Evolutionary conservation across 2,888 invertebrate species (phyloP).

Genomic region (Rhagium mordax): DNA sequence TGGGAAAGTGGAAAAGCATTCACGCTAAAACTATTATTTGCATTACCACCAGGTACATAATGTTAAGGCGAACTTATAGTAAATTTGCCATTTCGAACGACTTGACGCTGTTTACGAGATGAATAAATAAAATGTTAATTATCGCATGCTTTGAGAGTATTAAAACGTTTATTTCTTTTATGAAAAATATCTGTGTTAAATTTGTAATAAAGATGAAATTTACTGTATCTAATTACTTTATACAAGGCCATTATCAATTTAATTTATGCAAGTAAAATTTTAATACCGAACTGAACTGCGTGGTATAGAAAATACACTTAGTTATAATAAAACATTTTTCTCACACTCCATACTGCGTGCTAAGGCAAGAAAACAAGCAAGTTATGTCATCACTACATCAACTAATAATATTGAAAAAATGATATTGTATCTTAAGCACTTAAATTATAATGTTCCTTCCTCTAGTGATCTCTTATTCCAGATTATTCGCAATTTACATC

Average conservation of each 20-base stretch:
- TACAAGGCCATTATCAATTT: neutral
- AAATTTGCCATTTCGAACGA: neutral
- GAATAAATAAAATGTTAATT: slow-evolving; percentile 11
- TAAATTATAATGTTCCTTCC: no score
- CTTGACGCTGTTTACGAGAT: neutral
- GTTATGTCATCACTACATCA: no score
- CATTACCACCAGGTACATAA: neutral
- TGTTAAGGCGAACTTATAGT: neutral
- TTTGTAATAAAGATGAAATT: slow-evolving; percentile 16
- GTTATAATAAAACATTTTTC: no score
- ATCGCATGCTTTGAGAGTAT: slow-evolving; percentile 6
- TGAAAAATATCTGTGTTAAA: slow-evolving; percentile 1
- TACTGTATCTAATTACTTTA: neutral
- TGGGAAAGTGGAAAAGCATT: slow-evolving; percentile 31
- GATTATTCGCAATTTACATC: no score
- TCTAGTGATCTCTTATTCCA: no score
- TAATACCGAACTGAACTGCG: neutral
- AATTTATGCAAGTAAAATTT: neutral
- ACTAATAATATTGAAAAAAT: no score
- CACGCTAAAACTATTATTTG: neutral
- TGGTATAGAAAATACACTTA: no score
- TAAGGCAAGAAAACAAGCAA: no score
- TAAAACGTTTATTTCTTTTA: slow-evolving; percentile 10
- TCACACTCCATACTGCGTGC: no score
- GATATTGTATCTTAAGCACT: no score